A percentile compares a stretch with the other conserved stretches of the same genome.
These are phyloP conservation scores for Cheilosia vernalis DNA, from an alignment of 2,888 invertebrate species.

Conservation along the genomic window DNA sequence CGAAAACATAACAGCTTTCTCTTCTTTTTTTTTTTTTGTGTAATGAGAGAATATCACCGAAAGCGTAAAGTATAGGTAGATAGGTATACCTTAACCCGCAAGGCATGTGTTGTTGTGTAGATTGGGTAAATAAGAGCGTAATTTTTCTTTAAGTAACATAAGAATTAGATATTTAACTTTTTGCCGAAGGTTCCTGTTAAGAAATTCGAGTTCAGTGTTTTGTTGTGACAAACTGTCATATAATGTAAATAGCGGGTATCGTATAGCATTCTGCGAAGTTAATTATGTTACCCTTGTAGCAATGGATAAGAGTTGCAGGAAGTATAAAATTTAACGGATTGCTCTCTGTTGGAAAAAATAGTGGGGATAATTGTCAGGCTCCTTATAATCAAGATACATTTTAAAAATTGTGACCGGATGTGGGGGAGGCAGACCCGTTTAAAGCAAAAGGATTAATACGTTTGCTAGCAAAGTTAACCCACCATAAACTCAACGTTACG, in stretches of 20 bases:
- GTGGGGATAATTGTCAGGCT: no score
- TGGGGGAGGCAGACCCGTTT: no score
- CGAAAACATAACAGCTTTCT: constrained; percentile 26
- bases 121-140: constrained; percentile 25
- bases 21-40: constrained; percentile 20
- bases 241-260: constrained; percentile 2
- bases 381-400: no score
- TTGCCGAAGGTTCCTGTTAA: constrained; percentile 9
- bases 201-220: background rate
- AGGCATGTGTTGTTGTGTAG: constrained; percentile 1
- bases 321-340: no score
- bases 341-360: no score
- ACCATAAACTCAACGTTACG: no score
- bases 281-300: background rate
- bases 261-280: background rate
- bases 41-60: constrained; percentile 41
- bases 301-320: background rate
- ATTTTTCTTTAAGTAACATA: background rate
- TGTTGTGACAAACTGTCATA: background rate
- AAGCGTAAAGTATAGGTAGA: background rate
- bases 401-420: no score
- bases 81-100: constrained; percentile 6
- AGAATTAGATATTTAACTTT: constrained; percentile 1
- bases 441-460: no score
- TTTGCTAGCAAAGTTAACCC: no score